Conservation (phyloP, 2,888 invertebrate species). For the Epistrophe grossulariae region DNA sequence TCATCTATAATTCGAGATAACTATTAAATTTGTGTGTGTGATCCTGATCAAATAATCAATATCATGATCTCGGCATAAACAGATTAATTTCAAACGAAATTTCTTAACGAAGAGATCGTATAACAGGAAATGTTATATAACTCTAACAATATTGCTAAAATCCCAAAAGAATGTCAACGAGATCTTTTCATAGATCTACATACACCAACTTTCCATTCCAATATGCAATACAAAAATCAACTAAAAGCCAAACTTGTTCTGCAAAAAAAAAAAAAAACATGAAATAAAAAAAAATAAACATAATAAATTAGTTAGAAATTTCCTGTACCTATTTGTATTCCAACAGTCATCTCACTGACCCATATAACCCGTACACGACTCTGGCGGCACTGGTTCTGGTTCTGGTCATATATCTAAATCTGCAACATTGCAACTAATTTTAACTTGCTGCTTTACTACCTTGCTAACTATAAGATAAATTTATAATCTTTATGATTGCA, state of each 20-base stretch:
- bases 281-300: background rate
- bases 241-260: background rate
- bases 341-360: conserved; percentile 28
- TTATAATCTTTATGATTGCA: conserved; percentile 25
- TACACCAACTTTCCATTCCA: background rate
- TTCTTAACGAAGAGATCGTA: no score
- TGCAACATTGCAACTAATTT: conserved; percentile 26
- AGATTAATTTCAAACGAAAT: no score
- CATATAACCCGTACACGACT: background rate
- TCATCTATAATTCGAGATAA: no score
- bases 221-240: background rate
- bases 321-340: conserved; percentile 9
- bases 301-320: conserved; percentile 16
- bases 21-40: no score
- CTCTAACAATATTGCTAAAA: background rate
- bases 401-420: conserved; percentile 1
- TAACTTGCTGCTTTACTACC: conserved; percentile 16
- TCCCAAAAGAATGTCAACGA: background rate
- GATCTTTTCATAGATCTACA: background rate
- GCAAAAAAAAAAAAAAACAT: background rate
- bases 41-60: no score
- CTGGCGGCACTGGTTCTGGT: background rate
- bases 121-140: background rate
- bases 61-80: no score
- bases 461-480: conserved; percentile 24